Evolutionary conservation across 2,888 invertebrate genomes (phyloP).

Genomic region (Nowickia ferox): DNA sequence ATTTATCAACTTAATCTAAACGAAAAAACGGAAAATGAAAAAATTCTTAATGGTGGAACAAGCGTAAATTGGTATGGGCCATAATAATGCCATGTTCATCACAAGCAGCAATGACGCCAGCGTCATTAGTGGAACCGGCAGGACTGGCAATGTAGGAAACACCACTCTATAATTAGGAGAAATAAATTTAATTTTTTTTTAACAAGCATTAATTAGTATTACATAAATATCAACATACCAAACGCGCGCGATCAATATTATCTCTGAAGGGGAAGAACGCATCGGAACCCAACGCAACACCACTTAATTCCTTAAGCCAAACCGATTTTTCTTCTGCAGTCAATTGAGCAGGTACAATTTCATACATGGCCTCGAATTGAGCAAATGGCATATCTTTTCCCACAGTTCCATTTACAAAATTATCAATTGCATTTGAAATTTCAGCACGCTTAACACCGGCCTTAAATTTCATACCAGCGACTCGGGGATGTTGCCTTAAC

Average conservation of each 20-base stretch:
- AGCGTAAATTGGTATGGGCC: slow-evolving; percentile 93
- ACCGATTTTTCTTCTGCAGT: slow-evolving; percentile 87
- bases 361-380: slow-evolving; percentile 88
- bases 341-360: slow-evolving; percentile 87
- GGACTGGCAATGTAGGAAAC: slow-evolving; percentile 97
- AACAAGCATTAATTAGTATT: neutral
- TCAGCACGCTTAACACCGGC: slow-evolving; percentile 94
- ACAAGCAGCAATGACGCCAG: slow-evolving; percentile 94
- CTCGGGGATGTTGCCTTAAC: slow-evolving; percentile 95
- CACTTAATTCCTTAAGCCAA: slow-evolving; percentile 89
- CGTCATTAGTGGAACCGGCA: slow-evolving; percentile 96
- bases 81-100: slow-evolving; percentile 94
- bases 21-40: neutral
- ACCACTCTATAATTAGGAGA: slow-evolving; percentile 89
- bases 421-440: slow-evolving; percentile 97
- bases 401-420: slow-evolving; percentile 95
- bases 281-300: slow-evolving; percentile 95
- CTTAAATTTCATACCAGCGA: slow-evolving; percentile 92
- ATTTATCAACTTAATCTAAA: slow-evolving; percentile 30
- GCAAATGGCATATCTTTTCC: slow-evolving; percentile 92
- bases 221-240: too few relatives aligned
- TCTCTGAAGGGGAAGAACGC: slow-evolving; percentile 99
- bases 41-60: slow-evolving; percentile 93
- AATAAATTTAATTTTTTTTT: neutral
- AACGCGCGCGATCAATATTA: slow-evolving; percentile 95